phyloP scores from a whole-genome alignment of 2,888 invertebrate genomes.

The Drosophila aldrichi region DNA sequence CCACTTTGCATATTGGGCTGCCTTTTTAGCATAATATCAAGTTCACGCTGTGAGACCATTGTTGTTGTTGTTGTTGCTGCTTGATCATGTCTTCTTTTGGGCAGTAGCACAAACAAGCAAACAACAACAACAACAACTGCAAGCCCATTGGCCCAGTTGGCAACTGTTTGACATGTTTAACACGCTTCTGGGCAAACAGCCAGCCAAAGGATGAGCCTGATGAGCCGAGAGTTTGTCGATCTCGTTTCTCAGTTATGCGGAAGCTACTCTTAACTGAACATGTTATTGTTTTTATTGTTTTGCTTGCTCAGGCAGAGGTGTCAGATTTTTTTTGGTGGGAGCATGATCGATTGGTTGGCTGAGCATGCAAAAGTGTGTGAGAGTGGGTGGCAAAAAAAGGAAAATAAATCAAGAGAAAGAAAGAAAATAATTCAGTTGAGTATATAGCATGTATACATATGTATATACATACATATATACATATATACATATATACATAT shows the following conservation, averaged over 20 bases:
- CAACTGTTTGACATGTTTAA: constrained; percentile 61
- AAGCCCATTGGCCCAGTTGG: constrained; percentile 68
- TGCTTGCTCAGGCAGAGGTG: constrained; percentile 53
- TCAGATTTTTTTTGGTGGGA: constrained; percentile 32
- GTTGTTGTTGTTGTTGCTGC: constrained; percentile 24
- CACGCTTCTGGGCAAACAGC: constrained; percentile 45
- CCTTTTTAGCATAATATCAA: constrained; percentile 66
- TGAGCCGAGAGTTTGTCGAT: constrained; percentile 14
- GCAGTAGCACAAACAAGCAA: constrained; percentile 24
- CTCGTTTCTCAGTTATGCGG: constrained; percentile 59
- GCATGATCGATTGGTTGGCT: constrained; percentile 61
- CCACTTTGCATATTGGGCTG: constrained; percentile 68
- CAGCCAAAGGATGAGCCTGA: constrained; percentile 33
- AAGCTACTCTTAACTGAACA: constrained; percentile 45
- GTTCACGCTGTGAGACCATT: constrained; percentile 69
- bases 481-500: no score
- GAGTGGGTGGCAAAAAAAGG: not conserved
- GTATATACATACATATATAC: no score
- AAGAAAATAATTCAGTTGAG: no score
- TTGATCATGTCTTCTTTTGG: constrained; percentile 68
- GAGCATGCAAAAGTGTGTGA: not conserved
- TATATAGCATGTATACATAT: no score
- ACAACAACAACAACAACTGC: constrained; percentile 3
- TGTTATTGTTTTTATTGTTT: constrained; percentile 20
- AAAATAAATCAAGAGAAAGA: not conserved